Base-by-base conservation (phyloP, 2,888 invertebrate genomes). In the Neoscelio sp. region DNA sequence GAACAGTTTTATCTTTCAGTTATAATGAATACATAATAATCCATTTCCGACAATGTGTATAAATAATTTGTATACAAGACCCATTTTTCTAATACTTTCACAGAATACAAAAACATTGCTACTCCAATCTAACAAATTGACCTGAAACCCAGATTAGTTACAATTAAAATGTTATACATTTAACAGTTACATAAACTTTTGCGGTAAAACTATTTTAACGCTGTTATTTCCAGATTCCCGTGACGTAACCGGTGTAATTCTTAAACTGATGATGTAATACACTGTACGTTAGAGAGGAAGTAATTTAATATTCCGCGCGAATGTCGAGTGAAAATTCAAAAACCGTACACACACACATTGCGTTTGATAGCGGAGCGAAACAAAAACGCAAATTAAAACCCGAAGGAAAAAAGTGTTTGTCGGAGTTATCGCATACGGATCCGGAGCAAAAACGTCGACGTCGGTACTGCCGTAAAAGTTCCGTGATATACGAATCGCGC, bases 241-340 rank as follows among this genome's bases (percentile, higher is more conserved):
- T 54, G 38, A 60, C 58, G 26, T 26, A 46, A 67, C 17, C 38
- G 38, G 46, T 23, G 42, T 46, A 50, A 42, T 71, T 71, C 20
- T 60, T 60, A 52, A 71, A 50, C 50, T 60, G 60, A 60, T 60
- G 52, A 52, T 52, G 52, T 71, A 62, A 71, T 50, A 46, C 38
- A 12, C 23, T 33, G 71, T 20, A 33, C 28, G 60, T 44, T 23
- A 42, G 23, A 33, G 35, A 30, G 71, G 71, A 71, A 52, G 60
- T 60, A 71, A 71, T 71, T 71, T 52, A 52, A 60, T 71, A 60
- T 60, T 50, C 20, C 26, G 8, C 60, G 60, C 60, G 52, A 60
- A 52, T 52, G 60, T 26, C 38, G 44, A 52, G 71, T 8, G 60
- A 15, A 58, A 44, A 48, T 44, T 56, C 46, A 40, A 58, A 68